These are phyloP conservation scores for Himalopsyche phryganea DNA, from an alignment of 1,140 invertebrate species.

Conservation along the genomic window DNA sequence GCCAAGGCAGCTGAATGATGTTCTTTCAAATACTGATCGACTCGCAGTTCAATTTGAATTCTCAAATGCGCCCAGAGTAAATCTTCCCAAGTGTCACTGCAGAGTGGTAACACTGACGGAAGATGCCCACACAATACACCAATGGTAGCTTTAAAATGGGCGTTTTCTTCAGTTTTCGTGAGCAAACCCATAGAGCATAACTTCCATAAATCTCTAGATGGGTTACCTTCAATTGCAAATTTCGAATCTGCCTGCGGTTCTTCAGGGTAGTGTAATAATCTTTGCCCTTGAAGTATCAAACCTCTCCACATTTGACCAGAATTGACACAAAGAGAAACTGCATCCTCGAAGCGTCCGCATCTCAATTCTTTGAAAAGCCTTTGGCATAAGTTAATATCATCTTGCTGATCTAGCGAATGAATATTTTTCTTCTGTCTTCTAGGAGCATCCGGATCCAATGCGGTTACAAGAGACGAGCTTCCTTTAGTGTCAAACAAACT, in stretches of 20 bases:
- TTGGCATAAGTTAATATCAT: constrained; percentile 72
- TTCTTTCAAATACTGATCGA: constrained; percentile 71
- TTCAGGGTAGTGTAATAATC: constrained; percentile 52
- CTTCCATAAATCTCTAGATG: constrained; percentile 88
- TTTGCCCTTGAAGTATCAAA: constrained; percentile 86
- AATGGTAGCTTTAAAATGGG: constrained; percentile 65
- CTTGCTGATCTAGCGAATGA: constrained; percentile 86
- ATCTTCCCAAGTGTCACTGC: constrained; percentile 80
- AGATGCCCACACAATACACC: constrained; percentile 83
- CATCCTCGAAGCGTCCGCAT: constrained; percentile 80
- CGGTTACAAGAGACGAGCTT: constrained; percentile 56
- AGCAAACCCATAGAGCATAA: constrained; percentile 73
- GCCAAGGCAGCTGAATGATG: constrained; percentile 49
- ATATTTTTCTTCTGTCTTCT: constrained; percentile 72
- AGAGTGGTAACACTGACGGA: constrained; percentile 66
- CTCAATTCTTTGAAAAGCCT: constrained; percentile 75
- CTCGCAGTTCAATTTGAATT: constrained; percentile 76
- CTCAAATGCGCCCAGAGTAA: constrained; percentile 85
- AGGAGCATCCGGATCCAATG: constrained; percentile 92
- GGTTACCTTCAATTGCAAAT: constrained; percentile 76
- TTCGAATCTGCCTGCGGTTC: constrained; percentile 43
- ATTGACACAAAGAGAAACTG: constrained; percentile 76
- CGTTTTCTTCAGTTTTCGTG: constrained; percentile 53
- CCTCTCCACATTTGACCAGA: constrained; percentile 88
- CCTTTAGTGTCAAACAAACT: constrained; percentile 50